A percentile compares a stretch with the other conserved stretches of the same genome.
phyloP scores from a whole-genome alignment of 2,888 invertebrate species.

The Heliconius charithonia region DNA sequence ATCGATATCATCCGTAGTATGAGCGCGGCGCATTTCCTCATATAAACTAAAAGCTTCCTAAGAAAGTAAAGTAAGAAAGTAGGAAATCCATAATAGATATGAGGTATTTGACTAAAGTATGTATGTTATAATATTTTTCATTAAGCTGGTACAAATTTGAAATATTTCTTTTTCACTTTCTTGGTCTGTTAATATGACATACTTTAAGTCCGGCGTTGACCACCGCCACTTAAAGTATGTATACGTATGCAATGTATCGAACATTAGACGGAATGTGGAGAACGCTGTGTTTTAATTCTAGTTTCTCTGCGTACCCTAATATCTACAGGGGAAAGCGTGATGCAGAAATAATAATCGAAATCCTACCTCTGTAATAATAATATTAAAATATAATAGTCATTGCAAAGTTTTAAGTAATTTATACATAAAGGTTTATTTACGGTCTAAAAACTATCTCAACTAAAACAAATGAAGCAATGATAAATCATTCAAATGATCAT shows the following conservation, averaged over 20 bases:
- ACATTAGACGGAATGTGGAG: not conserved
- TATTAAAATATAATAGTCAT: not conserved
- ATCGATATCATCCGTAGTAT: slow-evolving; percentile 13
- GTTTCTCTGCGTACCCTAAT: not conserved
- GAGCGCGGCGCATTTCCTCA: slow-evolving; percentile 9
- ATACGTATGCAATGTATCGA: not conserved
- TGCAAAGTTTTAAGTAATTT: not conserved
- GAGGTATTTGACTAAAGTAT: not conserved
- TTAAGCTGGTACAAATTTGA: not conserved
- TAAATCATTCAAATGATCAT: not conserved
- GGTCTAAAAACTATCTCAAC: not conserved
- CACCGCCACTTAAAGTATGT: not conserved
- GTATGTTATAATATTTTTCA: not conserved
- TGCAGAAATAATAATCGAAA: not conserved
- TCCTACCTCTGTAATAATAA: not conserved
- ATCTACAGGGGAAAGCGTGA: too few relatives aligned
- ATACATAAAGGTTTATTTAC: not conserved
- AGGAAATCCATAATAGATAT: not conserved
- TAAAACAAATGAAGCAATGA: not conserved
- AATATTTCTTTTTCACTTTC: not conserved
- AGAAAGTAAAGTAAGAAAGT: not conserved
- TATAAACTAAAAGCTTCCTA: slow-evolving; percentile 11
- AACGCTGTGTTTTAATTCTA: not conserved
- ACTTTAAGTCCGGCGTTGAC: not conserved
- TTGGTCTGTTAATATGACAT: too few relatives aligned